Evolutionary conservation across 2,888 invertebrate species (phyloP), one percentile per base, ranked within the genome.

Genomic region (Sphinx pinastri): DNA sequence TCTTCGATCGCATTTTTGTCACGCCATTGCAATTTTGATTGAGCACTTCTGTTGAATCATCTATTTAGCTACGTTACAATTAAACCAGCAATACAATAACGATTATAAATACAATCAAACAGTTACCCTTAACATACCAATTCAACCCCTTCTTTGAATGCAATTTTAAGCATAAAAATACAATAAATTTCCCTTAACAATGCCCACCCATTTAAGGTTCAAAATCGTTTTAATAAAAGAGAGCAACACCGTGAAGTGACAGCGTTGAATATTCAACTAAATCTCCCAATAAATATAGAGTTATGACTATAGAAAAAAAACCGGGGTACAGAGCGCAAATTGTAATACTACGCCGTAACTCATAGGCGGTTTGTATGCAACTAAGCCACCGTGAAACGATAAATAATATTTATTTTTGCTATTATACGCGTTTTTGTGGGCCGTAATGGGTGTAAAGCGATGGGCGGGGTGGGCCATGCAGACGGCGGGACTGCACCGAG

Each of bases 351-450:
- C 80, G 90, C 88, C 88, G 92, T 93, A 93, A 92, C 91, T 93
- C 93, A 93, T 89, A 87, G 92, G 89, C 88, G 68, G 90, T 89
- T 93, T 94, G 92, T 93, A 90, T 86, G 85, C 84, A 89, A 88
- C 90, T 93, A 93, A 94, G 93, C 91, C 94, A 92, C 89, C 93
- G 93, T 94, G 93, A 94, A 92, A 91, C 92, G 86, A 93, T 93
- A 94, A 93, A 94, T 94, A 92, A 91, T 93, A 91, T 94, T 94
- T 93, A 94, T 94, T 93, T 93, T 91, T 91, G 91, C 92, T 93
- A 93, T 94, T 94, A 93, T 93, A 92, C 92, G 88, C 88, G 91
- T 90, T 93, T 92, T 92, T 93, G 93, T 93, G 90, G 89, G 90
- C 89, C 85, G 91, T 91, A 90, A 92, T 91, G 92, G 92, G 87